Evolutionary conservation across 2,888 invertebrate species (phyloP).

Genomic region (Sycophila texana): DNA sequence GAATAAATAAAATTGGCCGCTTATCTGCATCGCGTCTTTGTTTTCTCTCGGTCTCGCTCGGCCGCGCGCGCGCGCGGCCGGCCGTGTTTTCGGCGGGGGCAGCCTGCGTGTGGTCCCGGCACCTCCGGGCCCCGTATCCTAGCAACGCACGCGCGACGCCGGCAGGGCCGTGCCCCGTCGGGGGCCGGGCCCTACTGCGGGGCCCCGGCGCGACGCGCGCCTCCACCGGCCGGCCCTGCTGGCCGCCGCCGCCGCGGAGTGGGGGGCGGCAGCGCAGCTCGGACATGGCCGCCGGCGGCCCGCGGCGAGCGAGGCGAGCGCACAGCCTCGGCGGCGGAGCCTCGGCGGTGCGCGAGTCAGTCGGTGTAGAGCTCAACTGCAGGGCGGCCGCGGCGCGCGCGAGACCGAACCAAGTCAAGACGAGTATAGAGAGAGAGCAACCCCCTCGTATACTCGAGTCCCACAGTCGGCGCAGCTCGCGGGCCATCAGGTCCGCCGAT

Average conservation of each 20-base stretch:
- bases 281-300: background rate
- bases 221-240: background rate
- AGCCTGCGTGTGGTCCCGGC: conserved; percentile 29
- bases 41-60: conserved; percentile 50
- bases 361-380: conserved; percentile 24
- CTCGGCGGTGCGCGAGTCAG: background rate
- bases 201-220: background rate
- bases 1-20: conserved; percentile 24
- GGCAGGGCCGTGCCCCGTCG: conserved; percentile 3
- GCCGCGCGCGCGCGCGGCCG: background rate
- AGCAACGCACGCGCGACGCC: conserved; percentile 33
- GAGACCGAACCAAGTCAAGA: background rate
- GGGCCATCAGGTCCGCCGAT: background rate
- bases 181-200: background rate
- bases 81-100: conserved; percentile 15
- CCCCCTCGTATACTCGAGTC: background rate
- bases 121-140: conserved; percentile 13
- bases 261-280: too few species aligned
- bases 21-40: conserved; percentile 57
- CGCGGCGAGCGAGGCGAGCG: background rate
- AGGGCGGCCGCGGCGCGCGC: conserved; percentile 6
- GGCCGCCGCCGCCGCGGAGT: background rate
- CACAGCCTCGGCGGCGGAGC: conserved; percentile 10
- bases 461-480: background rate
- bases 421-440: background rate